These are phyloP conservation scores for Penaeus chinensis DNA, from an alignment of 1,140 invertebrate genomes.

Conservation along the genomic window DNA sequence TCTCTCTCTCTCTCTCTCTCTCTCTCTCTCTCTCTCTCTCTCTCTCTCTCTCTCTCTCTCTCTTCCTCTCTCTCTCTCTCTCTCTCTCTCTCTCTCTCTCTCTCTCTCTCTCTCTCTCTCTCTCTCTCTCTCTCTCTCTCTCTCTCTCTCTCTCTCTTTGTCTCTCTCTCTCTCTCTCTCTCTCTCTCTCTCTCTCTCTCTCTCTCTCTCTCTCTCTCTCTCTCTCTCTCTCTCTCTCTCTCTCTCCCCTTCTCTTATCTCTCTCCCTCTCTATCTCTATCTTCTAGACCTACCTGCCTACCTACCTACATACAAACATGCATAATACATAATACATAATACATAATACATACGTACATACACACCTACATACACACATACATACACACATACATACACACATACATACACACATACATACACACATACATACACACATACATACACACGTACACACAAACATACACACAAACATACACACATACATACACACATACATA, in stretches of 20 bases:
- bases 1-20: too few relatives aligned
- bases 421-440: too few relatives aligned
- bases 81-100: neutral
- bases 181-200: conserved; percentile 6
- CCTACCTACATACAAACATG: neutral
- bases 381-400: neutral
- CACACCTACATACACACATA: neutral
- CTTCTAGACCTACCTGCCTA: too few relatives aligned
- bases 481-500: neutral
- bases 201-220: neutral
- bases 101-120: neutral
- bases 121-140: neutral
- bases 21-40: too few relatives aligned
- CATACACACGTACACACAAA: neutral
- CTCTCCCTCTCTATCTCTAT: neutral
- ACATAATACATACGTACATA: neutral
- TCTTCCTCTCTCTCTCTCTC: neutral
- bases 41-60: neutral
- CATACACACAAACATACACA: neutral
- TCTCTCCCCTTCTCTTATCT: neutral
- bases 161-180: neutral
- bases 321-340: conserved; percentile 1
- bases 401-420: too few relatives aligned
- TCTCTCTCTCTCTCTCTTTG: neutral
- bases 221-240: neutral